Evolutionary conservation across 2,797 vertebrate species (phyloP), one percentile per base, ranked within the genome.

Genomic region (Phoebastria nigripes): DNA sequence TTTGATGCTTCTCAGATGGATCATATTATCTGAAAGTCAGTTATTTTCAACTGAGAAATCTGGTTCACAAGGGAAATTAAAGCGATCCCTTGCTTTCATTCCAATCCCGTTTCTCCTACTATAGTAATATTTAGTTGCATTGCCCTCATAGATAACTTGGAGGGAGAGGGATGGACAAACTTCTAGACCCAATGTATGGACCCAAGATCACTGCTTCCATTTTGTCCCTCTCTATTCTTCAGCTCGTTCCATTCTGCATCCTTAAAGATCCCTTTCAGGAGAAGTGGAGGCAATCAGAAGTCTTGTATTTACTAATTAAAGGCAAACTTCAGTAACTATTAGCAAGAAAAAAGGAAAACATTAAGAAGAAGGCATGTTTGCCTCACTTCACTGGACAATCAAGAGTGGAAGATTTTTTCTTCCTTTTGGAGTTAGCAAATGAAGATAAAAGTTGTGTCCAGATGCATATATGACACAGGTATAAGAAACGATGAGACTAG

Each of bases 281-380:
- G 85, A 95, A 96, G 4, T 61, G 77, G 59, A 55, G 31, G 78
- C 95, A 97, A 98, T 97, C 96, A 95, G 96, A 97, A 97, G 84
- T 86, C 65, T 82, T 82, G 39, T 87, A 84, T 77, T 70, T 94
- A 96, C 84, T 96, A 70, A 81, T 62, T 66, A 89, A 91, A 94
- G 87, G 6, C 35, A 49, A 58, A 59, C 35, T 9, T 82, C 76
- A 84, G 51, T 89, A 88, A 93, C 79, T 88, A 87, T 54, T 95
- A 76, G 83, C 62, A 97, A 96, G 96, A 97, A 97, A 96, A n/a
- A 72, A 66, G 6, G 15, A 69, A 52, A 42, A 63, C 8, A 26
- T 16, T 35, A 74, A 54, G 24, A 11, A 24, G 8, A 4, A 0
- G 1, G 12, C n/a, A 39, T 9, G 4, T 39, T 61, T 71, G 29